phyloP scores from a whole-genome alignment of 2,888 invertebrate genomes.

The Priocnemis perturbator region DNA sequence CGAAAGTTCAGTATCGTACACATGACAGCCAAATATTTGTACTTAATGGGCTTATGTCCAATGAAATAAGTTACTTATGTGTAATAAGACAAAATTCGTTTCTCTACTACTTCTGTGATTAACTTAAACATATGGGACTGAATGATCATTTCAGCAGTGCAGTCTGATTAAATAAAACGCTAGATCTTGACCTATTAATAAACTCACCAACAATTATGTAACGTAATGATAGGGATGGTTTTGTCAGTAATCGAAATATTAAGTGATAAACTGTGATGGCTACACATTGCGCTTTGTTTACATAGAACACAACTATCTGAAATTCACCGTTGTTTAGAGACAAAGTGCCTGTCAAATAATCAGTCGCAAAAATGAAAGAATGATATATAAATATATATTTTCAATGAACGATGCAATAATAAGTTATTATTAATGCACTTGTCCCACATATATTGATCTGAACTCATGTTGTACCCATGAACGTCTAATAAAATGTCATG shows the following conservation, averaged over 20 bases:
- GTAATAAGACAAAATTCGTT: constrained; percentile 23
- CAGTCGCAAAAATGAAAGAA: constrained; percentile 57
- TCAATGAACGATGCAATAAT: constrained; percentile 66
- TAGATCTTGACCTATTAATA: too few relatives aligned
- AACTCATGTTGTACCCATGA: constrained; percentile 64
- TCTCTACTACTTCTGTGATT: constrained; percentile 34
- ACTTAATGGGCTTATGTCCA: constrained; percentile 43
- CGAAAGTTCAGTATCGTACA: constrained; percentile 35
- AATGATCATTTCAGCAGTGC: constrained; percentile 14
- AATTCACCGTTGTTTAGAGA: constrained; percentile 62
- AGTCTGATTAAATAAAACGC: constrained; percentile 17
- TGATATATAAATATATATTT: constrained; percentile 62
- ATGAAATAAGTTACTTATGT: constrained; percentile 32
- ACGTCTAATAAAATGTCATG: constrained; percentile 68
- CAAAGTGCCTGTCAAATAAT: constrained; percentile 71
- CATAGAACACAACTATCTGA: constrained; percentile 49
- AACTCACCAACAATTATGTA: too few relatives aligned
- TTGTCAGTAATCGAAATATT: constrained; percentile 35
- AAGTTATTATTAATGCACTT: constrained; percentile 58
- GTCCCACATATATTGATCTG: constrained; percentile 59
- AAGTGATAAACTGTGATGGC: constrained; percentile 45
- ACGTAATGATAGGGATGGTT: constrained; percentile 14
- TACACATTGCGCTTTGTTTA: constrained; percentile 46
- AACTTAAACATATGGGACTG: constrained; percentile 26
- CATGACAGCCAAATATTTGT: constrained; percentile 31